These are phyloP conservation scores for Pristiophorus japonicus DNA, from an alignment of 2,113 vertebrate genomes.

Conservation along the genomic window DNA sequence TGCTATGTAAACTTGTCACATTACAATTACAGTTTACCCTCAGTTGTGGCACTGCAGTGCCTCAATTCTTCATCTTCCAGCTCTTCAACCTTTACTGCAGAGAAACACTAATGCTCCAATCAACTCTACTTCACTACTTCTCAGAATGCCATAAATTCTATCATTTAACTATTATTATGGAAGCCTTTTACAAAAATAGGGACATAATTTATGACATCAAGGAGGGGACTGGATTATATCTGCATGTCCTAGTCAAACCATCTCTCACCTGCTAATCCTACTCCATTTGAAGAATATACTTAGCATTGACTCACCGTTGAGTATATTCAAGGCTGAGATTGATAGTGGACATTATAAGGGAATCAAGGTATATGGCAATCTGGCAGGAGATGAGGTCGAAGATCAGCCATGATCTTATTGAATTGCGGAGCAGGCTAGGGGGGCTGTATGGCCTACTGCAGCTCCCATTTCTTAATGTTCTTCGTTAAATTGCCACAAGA, in stretches of 20 bases:
- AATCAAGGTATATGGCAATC: no score
- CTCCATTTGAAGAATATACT: background rate
- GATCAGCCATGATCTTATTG: no score
- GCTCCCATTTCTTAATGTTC: no score
- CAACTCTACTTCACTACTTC: background rate
- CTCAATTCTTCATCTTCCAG: background rate
- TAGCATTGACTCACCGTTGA: background rate
- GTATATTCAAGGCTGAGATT: no score
- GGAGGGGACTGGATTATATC: background rate
- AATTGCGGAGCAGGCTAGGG: no score
- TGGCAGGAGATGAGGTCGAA: no score
- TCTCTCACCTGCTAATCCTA: background rate
- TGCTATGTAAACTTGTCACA: background rate
- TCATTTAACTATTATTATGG: background rate
- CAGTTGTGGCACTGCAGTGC: background rate
- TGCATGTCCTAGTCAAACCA: background rate
- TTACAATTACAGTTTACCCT: background rate
- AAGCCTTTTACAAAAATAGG: background rate
- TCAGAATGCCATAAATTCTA: background rate
- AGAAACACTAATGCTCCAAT: background rate
- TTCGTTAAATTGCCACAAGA: background rate
- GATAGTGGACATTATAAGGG: no score
- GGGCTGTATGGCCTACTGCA: no score
- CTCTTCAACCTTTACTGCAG: background rate
- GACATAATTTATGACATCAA: background rate